Base-by-base conservation (phyloP, 2,113 vertebrate species). In the Lophius piscatorius region DNA sequence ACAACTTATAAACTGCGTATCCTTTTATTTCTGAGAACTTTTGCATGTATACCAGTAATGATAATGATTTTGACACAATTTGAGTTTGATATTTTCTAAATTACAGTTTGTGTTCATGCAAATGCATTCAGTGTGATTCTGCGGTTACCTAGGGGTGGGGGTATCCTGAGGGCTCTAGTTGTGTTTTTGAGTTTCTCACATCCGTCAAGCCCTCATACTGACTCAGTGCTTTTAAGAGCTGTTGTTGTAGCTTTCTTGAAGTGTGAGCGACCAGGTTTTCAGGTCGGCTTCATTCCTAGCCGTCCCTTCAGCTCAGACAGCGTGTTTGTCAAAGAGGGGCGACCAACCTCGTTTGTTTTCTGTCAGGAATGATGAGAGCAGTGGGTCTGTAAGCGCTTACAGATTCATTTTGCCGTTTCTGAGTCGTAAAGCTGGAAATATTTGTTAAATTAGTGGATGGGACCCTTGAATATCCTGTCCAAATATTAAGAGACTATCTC, bases 331-430 rank as follows among this genome's bases (percentile, higher is more conserved):
- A 70, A 76, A 56, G 69, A 80, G 70, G 62, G 70, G 13, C 62
- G 68, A 79, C 64, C 63, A 64, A 63, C 64, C 63, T 73, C 4
- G 28, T 61, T 10, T 79, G 78, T 80, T 70, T 74, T 74, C 70
- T 70, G 55, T 74, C 54, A 52, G 66, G 38, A 65, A 56, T 61
- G 80, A 86, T 88, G 78, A 87, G 86, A 88, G 88, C 83, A 51
- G 59, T 34, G 51, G 36, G 74, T 61, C 59, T 71, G 63, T 83
- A 89, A 89, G 85, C 33, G 80, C 70, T 88, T 83, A 50, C 88
- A 90, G 83, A 89, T 87, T 90, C 73, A 78, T 83, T 82, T 87
- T 76, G 71, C 74, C 68, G 69, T 82, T 76, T 71, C 50, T 74
- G 58, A 55, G 58, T 69, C 39, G 29, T 76, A 61, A 63, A 54